Conservation (phyloP, 2,888 invertebrate genomes). For the Hymenopus coronatus region DNA sequence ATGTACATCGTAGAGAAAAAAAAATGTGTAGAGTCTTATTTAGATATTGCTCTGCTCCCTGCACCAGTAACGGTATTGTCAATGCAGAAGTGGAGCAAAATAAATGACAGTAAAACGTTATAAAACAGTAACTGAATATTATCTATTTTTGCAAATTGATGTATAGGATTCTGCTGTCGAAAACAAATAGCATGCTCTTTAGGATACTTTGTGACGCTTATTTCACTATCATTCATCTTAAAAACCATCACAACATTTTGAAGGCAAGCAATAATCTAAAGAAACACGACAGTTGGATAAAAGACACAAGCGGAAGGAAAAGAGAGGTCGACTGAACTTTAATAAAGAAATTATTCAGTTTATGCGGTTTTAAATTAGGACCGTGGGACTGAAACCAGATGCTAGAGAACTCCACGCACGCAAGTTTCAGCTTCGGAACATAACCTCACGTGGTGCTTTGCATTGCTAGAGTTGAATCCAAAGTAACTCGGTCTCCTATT, state of each 20-base stretch:
- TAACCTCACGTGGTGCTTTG: background rate
- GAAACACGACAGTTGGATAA: background rate
- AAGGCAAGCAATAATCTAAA: background rate
- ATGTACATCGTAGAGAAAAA: too few relatives aligned
- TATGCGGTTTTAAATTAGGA: conserved; percentile 7
- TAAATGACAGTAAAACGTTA: background rate
- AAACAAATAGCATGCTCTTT: background rate
- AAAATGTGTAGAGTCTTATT: too few relatives aligned
- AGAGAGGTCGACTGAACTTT: background rate
- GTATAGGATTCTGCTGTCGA: background rate
- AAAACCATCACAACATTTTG: background rate
- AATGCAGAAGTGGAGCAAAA: too few relatives aligned
- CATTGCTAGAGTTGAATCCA: background rate
- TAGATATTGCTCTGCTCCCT: too few relatives aligned
- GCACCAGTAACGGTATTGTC: too few relatives aligned
- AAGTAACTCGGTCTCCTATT: background rate
- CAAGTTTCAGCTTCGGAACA: background rate
- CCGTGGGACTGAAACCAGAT: conserved; percentile 16
- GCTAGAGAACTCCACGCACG: background rate
- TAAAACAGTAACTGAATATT: background rate
- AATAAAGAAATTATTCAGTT: conserved; percentile 18
- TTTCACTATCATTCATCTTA: background rate
- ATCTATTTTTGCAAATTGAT: background rate
- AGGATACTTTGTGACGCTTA: background rate
- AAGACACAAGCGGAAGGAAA: background rate